A percentile compares a stretch with the other conserved stretches of the same genome.
Evolutionary conservation across 2,113 vertebrate species (phyloP).

Genomic region (Crocuta crocuta): DNA sequence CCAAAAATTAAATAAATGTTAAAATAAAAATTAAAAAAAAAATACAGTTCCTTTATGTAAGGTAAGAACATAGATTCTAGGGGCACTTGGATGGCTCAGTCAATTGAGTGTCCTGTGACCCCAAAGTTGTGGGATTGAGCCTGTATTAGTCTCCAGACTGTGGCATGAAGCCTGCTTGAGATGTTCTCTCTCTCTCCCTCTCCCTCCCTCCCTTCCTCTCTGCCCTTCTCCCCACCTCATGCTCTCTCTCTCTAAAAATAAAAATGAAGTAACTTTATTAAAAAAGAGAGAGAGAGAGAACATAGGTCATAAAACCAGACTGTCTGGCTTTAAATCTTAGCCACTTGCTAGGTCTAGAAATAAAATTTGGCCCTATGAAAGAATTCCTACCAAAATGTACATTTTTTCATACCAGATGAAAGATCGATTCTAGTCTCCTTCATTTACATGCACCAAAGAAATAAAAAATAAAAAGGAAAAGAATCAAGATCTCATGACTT

Average conservation of each 20-base stretch:
- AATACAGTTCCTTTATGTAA: neutral
- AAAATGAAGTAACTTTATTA: no score
- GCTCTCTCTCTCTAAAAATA: no score
- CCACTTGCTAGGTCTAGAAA: conserved; percentile 6
- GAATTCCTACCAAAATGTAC: conserved; percentile 25
- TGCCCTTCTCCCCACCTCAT: no score
- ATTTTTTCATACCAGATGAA: conserved; percentile 44
- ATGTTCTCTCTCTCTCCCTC: no score
- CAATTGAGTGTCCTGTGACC: no score
- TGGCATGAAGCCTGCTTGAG: no score
- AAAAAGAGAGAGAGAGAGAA: neutral
- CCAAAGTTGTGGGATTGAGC: no score
- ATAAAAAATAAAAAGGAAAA: neutral
- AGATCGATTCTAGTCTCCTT: neutral
- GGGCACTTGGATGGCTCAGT: no score
- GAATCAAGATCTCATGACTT: conserved; percentile 49
- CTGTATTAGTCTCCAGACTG: no score
- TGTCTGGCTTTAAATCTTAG: conserved; percentile 27
- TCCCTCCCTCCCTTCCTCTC: no score
- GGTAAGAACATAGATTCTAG: neutral
- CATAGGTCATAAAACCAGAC: conserved; percentile 44
- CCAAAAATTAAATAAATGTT: no score
- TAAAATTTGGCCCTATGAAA: conserved; percentile 54
- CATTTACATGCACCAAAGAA: neutral
- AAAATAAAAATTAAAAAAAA: neutral